Evolutionary conservation across 2,797 vertebrate genomes (phyloP).

Genomic region (Ctenochaetus hawaiiensis): DNA sequence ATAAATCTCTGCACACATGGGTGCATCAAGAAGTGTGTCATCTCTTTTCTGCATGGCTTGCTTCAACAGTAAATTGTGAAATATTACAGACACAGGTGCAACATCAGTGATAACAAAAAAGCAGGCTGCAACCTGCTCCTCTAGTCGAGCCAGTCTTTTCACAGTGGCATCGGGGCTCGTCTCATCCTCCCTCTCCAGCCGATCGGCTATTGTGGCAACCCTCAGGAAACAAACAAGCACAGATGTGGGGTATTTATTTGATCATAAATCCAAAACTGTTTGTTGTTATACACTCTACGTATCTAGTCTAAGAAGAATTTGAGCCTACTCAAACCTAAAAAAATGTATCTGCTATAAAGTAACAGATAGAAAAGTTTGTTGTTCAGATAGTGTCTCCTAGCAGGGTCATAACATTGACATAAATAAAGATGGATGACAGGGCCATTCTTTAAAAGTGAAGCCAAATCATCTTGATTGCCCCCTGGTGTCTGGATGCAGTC

Average conservation of each 20-base stretch:
- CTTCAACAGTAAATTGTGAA: not conserved
- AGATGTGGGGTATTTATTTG: not conserved
- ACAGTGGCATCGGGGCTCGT: constrained; percentile 77
- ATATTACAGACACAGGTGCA: constrained; percentile 33
- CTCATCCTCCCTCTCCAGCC: constrained; percentile 86
- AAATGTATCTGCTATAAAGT: not conserved
- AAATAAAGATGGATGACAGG: too few relatives aligned
- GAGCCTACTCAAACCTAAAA: not conserved
- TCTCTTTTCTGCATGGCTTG: not conserved
- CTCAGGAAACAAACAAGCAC: constrained; percentile 75
- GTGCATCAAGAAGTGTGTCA: not conserved
- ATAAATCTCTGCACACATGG: not conserved
- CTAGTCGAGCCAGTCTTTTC: constrained; percentile 86
- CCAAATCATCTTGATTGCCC: too few relatives aligned
- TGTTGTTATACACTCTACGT: not conserved
- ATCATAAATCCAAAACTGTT: not conserved
- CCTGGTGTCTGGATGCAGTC: too few relatives aligned
- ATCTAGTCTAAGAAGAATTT: not conserved
- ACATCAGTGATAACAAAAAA: constrained; percentile 30
- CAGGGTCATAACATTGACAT: too few relatives aligned
- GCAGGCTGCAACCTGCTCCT: constrained; percentile 89
- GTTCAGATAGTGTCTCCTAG: too few relatives aligned
- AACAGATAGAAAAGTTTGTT: not conserved
- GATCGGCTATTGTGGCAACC: constrained; percentile 84
- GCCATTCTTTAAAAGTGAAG: too few relatives aligned